A percentile compares a stretch with the other conserved stretches of the same genome.
These are phyloP conservation scores for Galeruca laticollis DNA, from an alignment of 2,888 invertebrate genomes.

Conservation along the genomic window DNA sequence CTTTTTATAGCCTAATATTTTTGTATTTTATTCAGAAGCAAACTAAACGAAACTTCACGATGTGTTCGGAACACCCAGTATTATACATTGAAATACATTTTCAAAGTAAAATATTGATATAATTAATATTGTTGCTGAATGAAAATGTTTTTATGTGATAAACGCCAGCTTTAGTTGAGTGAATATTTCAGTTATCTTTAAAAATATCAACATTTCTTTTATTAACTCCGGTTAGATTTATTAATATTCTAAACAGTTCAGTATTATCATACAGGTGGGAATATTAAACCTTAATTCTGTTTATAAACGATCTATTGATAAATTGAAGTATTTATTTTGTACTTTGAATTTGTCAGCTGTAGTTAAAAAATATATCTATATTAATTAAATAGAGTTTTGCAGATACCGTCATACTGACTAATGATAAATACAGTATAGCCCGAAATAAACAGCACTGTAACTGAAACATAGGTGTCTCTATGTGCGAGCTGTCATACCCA, in stretches of 20 bases:
- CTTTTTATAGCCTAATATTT: too few species aligned
- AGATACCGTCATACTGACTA: too few species aligned
- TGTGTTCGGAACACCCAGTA: conserved; percentile 5
- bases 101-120: conserved; percentile 27
- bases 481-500: too few species aligned
- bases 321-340: neutral
- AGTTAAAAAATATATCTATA: too few species aligned
- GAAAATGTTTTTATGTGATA: neutral
- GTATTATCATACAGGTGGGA: neutral
- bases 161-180: neutral
- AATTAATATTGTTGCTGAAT: neutral
- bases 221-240: neutral
- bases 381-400: too few species aligned
- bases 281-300: conserved; percentile 1
- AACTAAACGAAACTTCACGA: too few species aligned
- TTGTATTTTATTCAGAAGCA: too few species aligned
- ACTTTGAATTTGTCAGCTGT: too few species aligned
- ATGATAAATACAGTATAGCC: too few species aligned
- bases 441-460: too few species aligned
- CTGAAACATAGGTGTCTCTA: too few species aligned
- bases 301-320: neutral
- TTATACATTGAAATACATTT: conserved; percentile 18
- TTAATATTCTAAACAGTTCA: neutral
- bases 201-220: conserved; percentile 7
- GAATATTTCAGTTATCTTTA: neutral